Percentiles rank a stretch among this genome's conserved stretches.
phyloP scores from a whole-genome alignment of 2,113 vertebrate species.

The Ailurus styani region DNA sequence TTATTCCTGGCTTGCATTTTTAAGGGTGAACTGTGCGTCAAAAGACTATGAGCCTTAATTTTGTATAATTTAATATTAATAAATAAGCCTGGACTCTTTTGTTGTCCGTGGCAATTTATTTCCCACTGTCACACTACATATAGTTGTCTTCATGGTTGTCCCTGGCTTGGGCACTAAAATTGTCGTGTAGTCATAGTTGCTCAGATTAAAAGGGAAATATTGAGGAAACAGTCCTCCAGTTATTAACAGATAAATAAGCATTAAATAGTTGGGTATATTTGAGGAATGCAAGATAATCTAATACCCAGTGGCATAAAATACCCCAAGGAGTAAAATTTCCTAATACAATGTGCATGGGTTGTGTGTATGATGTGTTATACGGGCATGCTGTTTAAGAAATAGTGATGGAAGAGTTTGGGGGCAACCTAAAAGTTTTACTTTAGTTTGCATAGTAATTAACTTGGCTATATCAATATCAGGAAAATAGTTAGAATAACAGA shows the following conservation, averaged over 20 bases:
- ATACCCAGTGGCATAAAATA: neutral
- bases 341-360: neutral
- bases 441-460: conserved; percentile 56
- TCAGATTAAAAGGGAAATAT: neutral
- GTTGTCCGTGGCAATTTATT: neutral
- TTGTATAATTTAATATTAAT: conserved; percentile 3
- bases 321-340: neutral
- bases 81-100: neutral
- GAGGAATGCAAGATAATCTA: neutral
- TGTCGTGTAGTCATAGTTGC: neutral
- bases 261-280: neutral
- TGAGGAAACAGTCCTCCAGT: neutral
- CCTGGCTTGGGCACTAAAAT: neutral
- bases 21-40: neutral
- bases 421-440: conserved; percentile 44
- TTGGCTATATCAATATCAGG: conserved; percentile 34
- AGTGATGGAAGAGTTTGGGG: conserved; percentile 16
- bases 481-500: conserved; percentile 67
- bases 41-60: neutral
- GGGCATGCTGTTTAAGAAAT: neutral
- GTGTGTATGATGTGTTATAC: neutral
- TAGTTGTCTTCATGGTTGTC: neutral
- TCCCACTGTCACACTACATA: neutral
- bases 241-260: neutral
- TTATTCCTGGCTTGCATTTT: neutral